Evolutionary conservation across 2,888 invertebrate species (phyloP).

Genomic region (Euproctis similis): DNA sequence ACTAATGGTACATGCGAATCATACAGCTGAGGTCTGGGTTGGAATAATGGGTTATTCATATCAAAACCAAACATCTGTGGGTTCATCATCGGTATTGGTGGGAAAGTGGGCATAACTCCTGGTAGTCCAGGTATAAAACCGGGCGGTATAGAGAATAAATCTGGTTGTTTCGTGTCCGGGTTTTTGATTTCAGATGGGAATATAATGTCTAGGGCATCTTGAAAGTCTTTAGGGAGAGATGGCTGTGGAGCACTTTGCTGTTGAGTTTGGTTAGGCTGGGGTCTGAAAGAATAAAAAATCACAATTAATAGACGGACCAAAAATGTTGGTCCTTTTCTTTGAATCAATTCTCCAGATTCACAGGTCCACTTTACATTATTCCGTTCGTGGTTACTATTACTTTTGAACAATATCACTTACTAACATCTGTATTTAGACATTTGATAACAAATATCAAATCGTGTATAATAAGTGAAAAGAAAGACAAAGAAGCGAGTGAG

Average conservation of each 20-base stretch:
- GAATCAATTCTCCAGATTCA: too few species aligned
- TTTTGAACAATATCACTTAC: too few species aligned
- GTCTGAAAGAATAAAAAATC: slow-evolving; percentile 2
- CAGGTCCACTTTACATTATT: too few species aligned
- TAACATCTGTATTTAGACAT: too few species aligned
- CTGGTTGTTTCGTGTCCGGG: slow-evolving; percentile 22
- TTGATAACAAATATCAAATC: too few species aligned
- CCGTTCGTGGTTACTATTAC: too few species aligned
- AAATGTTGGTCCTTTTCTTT: too few species aligned
- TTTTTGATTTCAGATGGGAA: slow-evolving; percentile 68
- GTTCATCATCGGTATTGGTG: slow-evolving; percentile 31
- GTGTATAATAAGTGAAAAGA: too few species aligned
- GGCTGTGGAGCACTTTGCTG: slow-evolving; percentile 19
- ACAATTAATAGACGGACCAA: too few species aligned
- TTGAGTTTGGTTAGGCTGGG: slow-evolving; percentile 1
- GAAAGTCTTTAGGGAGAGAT: slow-evolving; percentile 78
- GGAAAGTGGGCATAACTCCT: slow-evolving; percentile 32
- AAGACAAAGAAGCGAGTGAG: too few species aligned
- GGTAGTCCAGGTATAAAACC: slow-evolving; percentile 28
- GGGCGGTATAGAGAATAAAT: slow-evolving; percentile 24
- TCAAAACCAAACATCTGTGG: slow-evolving; percentile 58
- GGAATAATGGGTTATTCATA: slow-evolving; percentile 44
- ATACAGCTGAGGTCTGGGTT: slow-evolving; percentile 47
- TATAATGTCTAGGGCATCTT: slow-evolving; percentile 80
- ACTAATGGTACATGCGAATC: slow-evolving; percentile 56